These are phyloP conservation scores for Sebastiscus albofasciatus DNA, from an alignment of 2,797 vertebrate genomes.

Conservation along the genomic window DNA sequence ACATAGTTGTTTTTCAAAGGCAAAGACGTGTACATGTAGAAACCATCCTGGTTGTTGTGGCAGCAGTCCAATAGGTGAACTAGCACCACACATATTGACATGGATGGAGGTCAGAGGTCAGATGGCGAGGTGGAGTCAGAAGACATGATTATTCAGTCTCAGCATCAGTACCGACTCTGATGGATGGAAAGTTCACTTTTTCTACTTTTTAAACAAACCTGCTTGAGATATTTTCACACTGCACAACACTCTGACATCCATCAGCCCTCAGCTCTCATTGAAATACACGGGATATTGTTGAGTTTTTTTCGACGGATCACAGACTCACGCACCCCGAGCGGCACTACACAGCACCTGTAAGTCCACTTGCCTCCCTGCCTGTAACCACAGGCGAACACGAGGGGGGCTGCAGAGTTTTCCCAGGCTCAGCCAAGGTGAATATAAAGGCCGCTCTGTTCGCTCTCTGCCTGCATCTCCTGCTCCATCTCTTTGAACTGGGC, in stretches of 20 bases:
- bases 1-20: neutral
- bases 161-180: neutral
- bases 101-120: neutral
- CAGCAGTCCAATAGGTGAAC: neutral
- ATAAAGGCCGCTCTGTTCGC: slow-evolving; percentile 78
- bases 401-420: slow-evolving; percentile 64
- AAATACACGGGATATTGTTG: slow-evolving; percentile 37
- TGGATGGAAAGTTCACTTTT: slow-evolving; percentile 7
- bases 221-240: slow-evolving; percentile 21
- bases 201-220: neutral
- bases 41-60: neutral
- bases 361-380: slow-evolving; percentile 70
- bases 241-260: slow-evolving; percentile 7
- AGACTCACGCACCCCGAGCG: slow-evolving; percentile 34
- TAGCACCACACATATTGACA: neutral
- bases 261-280: slow-evolving; percentile 46
- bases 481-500: slow-evolving; percentile 79
- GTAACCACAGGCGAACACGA: slow-evolving; percentile 40
- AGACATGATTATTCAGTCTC: neutral
- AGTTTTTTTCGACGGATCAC: slow-evolving; percentile 7
- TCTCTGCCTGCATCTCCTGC: slow-evolving; percentile 68
- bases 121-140: neutral
- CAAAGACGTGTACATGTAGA: neutral
- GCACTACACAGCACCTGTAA: slow-evolving; percentile 73
- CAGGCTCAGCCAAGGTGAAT: slow-evolving; percentile 64